Base-by-base conservation (phyloP, 2,113 vertebrate species). In the Entomyzon cyanotis region DNA sequence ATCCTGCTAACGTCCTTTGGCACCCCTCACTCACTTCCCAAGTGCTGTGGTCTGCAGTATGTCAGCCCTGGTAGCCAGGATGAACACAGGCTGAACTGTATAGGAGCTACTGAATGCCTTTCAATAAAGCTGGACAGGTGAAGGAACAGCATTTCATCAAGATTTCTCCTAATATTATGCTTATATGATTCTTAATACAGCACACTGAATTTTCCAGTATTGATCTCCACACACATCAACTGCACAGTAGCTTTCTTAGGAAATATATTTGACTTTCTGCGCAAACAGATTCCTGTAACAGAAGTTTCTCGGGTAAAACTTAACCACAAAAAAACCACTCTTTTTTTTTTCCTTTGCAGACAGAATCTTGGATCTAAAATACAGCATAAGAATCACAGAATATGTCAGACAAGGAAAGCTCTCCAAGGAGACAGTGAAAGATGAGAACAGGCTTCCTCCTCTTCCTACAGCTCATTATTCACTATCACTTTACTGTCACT, bases 341-440 rank as follows among this genome's bases (percentile, higher is more conserved):
- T 59, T 60, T 64, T 82, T 64, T 82, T 52, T 71, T 23, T 3
- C 1, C 19, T 20, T 31, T 15, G 7, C 44, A 68, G 67, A 83
- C 63, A 94, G 73, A 92, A 94, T 75, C 69, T 89, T 89, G 84
- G 73, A 78, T 87, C 53, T 79, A 73, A 94, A 90, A 49, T 35
- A 55, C 37, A 79, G 68, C 50, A 88, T 6, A 88, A 80, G 27
- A 41, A 64, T 58, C 78, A 94, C 1, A 7, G 73, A 91, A 87
- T 16, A 82, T 24, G 75, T 69, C 77, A 95, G 84, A 91, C 52
- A 79, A 62, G 39, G 81, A 76, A 89, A 85, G 82, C 84, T 77
- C 55, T 95, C 81, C 67, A 84, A 82, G 70, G 28, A 85, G 42
- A 77, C 44, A 82, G 81, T 17, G 42, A 76, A 87, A 68, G 56